These are phyloP conservation scores for Sepioteuthis lessoniana DNA, from an alignment of 2,888 invertebrate species.

Conservation along the genomic window DNA sequence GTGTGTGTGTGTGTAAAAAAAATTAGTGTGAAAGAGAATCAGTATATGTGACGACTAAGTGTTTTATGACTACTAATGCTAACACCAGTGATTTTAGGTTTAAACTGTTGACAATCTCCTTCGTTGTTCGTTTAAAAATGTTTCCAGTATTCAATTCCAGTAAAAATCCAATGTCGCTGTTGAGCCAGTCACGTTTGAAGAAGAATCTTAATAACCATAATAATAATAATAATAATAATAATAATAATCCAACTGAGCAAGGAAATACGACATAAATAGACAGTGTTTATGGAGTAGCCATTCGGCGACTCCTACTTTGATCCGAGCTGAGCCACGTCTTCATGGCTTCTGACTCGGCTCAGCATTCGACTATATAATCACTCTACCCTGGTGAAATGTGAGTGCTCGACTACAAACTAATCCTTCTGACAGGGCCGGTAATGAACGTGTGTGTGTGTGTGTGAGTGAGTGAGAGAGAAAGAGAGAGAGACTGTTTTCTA, in stretches of 20 bases:
- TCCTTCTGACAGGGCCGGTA: not conserved
- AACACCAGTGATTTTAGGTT: too few relatives aligned
- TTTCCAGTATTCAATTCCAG: not conserved
- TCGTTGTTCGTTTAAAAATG: not conserved
- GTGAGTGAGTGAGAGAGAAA: not conserved
- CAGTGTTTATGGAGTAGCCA: not conserved
- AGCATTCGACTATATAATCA: not conserved
- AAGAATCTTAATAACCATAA: not conserved
- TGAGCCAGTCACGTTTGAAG: not conserved
- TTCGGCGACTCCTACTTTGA: not conserved
- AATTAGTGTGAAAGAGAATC: too few relatives aligned
- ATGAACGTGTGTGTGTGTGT: not conserved
- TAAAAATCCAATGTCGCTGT: too few relatives aligned
- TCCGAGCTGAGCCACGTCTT: not conserved
- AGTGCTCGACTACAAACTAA: constrained; percentile 33
- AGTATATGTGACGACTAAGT: too few relatives aligned
- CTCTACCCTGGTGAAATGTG: not conserved
- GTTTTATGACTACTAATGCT: too few relatives aligned
- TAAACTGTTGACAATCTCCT: too few relatives aligned
- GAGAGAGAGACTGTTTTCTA: not conserved
- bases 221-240: not conserved
- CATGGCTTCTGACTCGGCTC: constrained; percentile 17
- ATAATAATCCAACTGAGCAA: not conserved
- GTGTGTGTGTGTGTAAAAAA: too few relatives aligned
- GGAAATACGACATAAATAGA: not conserved